Base-by-base conservation (phyloP, 1,140 invertebrate species). In the Drosophila ficusphila region DNA sequence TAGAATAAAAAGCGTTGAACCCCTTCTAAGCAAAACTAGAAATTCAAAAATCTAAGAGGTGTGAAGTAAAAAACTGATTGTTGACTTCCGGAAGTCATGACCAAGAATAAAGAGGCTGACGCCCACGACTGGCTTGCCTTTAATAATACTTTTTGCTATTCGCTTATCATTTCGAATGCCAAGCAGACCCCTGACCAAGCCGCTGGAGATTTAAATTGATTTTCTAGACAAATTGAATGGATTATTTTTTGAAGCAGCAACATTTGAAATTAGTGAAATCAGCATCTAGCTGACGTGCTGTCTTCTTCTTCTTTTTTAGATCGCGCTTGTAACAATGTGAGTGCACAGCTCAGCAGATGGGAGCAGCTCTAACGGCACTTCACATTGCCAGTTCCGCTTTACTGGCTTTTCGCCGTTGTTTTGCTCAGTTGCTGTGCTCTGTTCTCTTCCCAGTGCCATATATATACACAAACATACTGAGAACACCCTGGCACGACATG, bases 311-410 rank as follows among this genome's bases (percentile, higher is more conserved):
- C n/a, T 42, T 21, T 7, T 7, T 42, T 19, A 11, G 11, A 18
- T 11, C 27, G 16, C 9, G 6, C 6, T 7, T 48, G 11, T 31
- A 6, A 8, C 8, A 18, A 16, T 48, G n/a, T 49, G 7, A 19
- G n/a, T 33, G 27, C 51, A 41, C 27, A 70, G 56, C 65, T 85
- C 61, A 54, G 44, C 48, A 79, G 52, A 77, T 79, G 60, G 70
- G 70, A 75, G 67, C 81, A 68, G 58, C 76, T 73, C 73, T 86
- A 85, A 86, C 81, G 79, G 81, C 67, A 86, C 61, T 56, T 62
- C 68, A 71, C 52, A 69, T 82, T 82, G 70, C 70, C 61, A 82
- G 78, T 88, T 88, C 82, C 83, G 83, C 82, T 88, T 88, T 82
- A 77, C 39, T 82, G 69, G 60, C 73, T 74, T 77, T 81, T 88